Evolutionary conservation across 2,797 vertebrate species (phyloP).

Genomic region (Brachyalestes nurse): DNA sequence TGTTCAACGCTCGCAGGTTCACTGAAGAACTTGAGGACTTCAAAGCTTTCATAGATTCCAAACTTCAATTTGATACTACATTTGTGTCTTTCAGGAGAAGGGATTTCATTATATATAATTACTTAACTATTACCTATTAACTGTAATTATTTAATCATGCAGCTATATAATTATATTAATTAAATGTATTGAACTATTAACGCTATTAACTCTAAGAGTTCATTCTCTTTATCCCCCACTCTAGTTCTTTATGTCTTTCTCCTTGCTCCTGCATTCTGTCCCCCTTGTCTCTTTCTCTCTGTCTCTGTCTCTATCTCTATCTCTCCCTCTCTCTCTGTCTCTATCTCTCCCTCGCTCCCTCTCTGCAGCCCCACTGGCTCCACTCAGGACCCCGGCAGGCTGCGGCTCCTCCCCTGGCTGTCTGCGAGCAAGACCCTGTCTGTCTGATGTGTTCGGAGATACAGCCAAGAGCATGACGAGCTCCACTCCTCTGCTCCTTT

Average conservation of each 20-base stretch:
- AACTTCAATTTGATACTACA: background rate
- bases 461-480: constrained; percentile 50
- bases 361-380: constrained; percentile 49
- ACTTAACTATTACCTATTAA: background rate
- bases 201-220: background rate
- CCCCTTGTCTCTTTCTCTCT: constrained; percentile 11
- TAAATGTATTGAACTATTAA: background rate
- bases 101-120: background rate
- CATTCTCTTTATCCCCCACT: background rate
- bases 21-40: background rate
- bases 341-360: background rate
- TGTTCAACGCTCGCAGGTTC: background rate
- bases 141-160: background rate
- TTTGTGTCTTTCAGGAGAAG: background rate
- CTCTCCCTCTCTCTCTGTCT: constrained; percentile 21
- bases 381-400: constrained; percentile 42
- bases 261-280: background rate
- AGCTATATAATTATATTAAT: background rate
- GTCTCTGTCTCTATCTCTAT: background rate
- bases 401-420: constrained; percentile 49
- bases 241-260: background rate
- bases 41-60: background rate
- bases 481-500: constrained; percentile 37
- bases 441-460: constrained; percentile 53
- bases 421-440: constrained; percentile 50